A percentile compares a stretch with the other conserved stretches of the same genome.
phyloP scores from a whole-genome alignment of 2,113 vertebrate genomes.

The Sander vitreus region DNA sequence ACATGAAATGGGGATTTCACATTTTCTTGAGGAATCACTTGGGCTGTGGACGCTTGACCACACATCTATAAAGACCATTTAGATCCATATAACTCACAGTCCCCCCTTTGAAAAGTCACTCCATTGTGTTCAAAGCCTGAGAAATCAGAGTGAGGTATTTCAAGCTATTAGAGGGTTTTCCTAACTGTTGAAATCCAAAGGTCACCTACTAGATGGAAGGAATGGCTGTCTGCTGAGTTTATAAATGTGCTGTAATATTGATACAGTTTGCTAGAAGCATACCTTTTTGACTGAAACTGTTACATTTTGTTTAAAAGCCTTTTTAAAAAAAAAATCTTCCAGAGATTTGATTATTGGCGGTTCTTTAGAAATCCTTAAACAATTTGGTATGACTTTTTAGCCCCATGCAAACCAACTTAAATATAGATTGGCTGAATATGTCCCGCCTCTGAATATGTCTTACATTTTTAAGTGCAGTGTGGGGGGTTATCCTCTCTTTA shows the following conservation, averaged over 20 bases:
- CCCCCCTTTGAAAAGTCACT: conserved; percentile 72
- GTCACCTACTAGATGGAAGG: conserved; percentile 54
- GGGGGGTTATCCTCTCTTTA: not conserved
- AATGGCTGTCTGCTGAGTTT: conserved; percentile 9
- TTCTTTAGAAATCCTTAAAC: not conserved
- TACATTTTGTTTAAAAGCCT: not conserved
- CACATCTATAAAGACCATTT: conserved; percentile 73
- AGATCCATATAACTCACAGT: conserved; percentile 73
- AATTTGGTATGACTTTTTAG: not conserved
- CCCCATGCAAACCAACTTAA: not conserved
- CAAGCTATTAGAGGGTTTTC: conserved; percentile 60
- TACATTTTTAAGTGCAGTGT: not conserved
- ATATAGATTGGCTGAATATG: not conserved
- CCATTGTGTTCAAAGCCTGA: conserved; percentile 64
- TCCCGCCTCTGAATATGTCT: not conserved
- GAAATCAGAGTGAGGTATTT: conserved; percentile 64
- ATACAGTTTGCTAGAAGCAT: not conserved
- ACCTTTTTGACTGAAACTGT: not conserved
- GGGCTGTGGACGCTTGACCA: conserved; percentile 74
- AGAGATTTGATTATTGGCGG: not conserved
- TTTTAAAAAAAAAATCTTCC: too few relatives aligned
- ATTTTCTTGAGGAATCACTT: conserved; percentile 64
- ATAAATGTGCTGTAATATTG: not conserved
- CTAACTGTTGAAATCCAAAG: conserved; percentile 57
- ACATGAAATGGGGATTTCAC: conserved; percentile 67